These are phyloP conservation scores for Epinotia ramella DNA, from an alignment of 2,888 invertebrate species.

Conservation along the genomic window DNA sequence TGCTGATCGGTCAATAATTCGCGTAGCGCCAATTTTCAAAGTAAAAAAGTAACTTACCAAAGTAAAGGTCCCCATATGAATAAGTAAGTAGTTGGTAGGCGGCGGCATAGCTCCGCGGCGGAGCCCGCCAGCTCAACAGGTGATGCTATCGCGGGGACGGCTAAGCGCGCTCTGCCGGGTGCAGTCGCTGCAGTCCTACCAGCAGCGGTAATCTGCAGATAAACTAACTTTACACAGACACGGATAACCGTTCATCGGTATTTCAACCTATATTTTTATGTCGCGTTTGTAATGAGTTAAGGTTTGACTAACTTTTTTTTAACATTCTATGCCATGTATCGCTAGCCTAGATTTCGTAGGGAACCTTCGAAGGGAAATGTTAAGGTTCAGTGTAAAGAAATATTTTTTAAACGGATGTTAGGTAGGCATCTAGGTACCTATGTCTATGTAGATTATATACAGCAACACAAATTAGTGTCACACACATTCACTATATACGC, in stretches of 20 bases:
- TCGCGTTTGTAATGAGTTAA: not conserved
- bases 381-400: too few relatives aligned
- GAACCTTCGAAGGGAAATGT: too few relatives aligned
- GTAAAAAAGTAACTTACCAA: slow-evolving; percentile 44
- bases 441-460: too few relatives aligned
- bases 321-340: too few relatives aligned
- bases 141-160: slow-evolving; percentile 11
- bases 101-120: slow-evolving; percentile 22
- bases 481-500: too few relatives aligned
- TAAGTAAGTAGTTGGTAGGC: slow-evolving; percentile 40
- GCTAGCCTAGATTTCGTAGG: too few relatives aligned
- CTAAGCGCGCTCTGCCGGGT: slow-evolving; percentile 6
- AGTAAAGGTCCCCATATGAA: slow-evolving; percentile 43
- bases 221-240: not conserved
- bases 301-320: not conserved
- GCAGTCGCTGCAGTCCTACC: not conserved
- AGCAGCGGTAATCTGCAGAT: slow-evolving; percentile 14
- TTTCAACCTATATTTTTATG: not conserved
- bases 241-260: not conserved
- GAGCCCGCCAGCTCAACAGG: not conserved
- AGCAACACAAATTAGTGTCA: too few relatives aligned
- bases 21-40: not conserved
- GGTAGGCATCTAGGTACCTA: too few relatives aligned
- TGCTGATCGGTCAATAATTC: not conserved
- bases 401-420: too few relatives aligned